Base-by-base conservation (phyloP, 2,888 invertebrate genomes). In the Oxystoma pomonae region DNA sequence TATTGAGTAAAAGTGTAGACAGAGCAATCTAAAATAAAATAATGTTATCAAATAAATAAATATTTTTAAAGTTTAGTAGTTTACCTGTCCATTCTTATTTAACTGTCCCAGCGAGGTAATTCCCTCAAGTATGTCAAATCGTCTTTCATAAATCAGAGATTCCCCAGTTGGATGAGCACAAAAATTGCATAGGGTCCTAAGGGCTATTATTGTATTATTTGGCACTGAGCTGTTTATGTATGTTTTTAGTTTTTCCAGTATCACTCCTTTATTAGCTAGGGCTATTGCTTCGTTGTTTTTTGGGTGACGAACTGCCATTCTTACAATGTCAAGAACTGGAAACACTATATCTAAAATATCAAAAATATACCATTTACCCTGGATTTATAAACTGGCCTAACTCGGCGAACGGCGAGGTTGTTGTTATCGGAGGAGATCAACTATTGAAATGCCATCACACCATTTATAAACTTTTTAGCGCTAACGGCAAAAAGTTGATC, bases 281-380 rank as follows among this genome's bases (percentile, higher is more conserved):
- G 87, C 87, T 3, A 91, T 83, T 1, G 84, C 81, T 72, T 86
- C 85, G 68, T 88, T 88, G 67, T 77, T 80, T 35, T 67, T 68
- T 67, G 73, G 70, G 61, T 76, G 66, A 56, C 92, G 86, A 51
- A 96, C 85, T 0, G 92, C 91, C 74, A 97, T 81, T 68, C 98
- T 86, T 16, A 94, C 84, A 2, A 97, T 82, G 76, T 98, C 98
- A 70, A 98, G 80, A 2, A 90, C 91, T 0, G 98, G 98, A 76
- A 96, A 96, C 1, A 96, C 83, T 67, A 89, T 85, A 75, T 92
- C 91, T 84, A 80, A 61, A 72, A 71, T 51, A 53, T 17, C n/a
- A 35, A 35, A 35, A n/a, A n/a, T n/a, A n/a, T n/a, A n/a, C n/a
- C n/a, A n/a, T n/a, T n/a, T n/a, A n/a, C n/a, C n/a, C n/a, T n/a